Evolutionary conservation across 2,113 vertebrate genomes (phyloP).

Genomic region (Eidolon helvum): DNA sequence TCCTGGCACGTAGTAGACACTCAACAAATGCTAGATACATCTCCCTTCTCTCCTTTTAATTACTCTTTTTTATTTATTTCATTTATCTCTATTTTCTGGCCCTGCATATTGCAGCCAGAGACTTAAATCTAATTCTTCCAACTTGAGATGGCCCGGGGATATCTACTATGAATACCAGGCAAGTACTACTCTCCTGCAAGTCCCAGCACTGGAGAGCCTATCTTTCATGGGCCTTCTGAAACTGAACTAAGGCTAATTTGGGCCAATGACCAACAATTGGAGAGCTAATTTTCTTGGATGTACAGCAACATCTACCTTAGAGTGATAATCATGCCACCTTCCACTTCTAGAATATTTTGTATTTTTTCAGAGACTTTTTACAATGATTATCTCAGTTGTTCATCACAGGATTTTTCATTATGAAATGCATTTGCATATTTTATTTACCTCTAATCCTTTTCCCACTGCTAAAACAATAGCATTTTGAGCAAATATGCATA

Average conservation of each 20-base stretch:
- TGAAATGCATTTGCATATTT: constrained; percentile 59
- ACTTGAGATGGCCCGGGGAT: not conserved
- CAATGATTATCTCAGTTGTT: constrained; percentile 36
- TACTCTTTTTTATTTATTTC: not conserved
- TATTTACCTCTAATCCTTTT: constrained; percentile 55
- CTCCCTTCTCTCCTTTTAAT: not conserved
- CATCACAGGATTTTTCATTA: constrained; percentile 60
- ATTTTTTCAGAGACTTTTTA: constrained; percentile 17
- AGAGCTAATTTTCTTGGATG: not conserved
- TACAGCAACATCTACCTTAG: not conserved
- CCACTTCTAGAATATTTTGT: not conserved
- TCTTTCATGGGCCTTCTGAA: not conserved
- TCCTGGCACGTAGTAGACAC: not conserved
- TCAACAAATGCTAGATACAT: not conserved
- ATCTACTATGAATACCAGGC: not conserved
- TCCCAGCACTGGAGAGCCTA: not conserved
- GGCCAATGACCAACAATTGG: not conserved
- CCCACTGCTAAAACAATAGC: constrained; percentile 30
- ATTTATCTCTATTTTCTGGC: not conserved
- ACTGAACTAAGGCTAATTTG: not conserved
- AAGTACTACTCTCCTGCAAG: not conserved
- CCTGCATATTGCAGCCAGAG: not conserved
- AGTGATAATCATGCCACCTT: not conserved
- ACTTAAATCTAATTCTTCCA: not conserved
- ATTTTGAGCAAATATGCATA: not conserved